Conservation (phyloP, 2,113 vertebrate species). For the Clarias magur region DNA sequence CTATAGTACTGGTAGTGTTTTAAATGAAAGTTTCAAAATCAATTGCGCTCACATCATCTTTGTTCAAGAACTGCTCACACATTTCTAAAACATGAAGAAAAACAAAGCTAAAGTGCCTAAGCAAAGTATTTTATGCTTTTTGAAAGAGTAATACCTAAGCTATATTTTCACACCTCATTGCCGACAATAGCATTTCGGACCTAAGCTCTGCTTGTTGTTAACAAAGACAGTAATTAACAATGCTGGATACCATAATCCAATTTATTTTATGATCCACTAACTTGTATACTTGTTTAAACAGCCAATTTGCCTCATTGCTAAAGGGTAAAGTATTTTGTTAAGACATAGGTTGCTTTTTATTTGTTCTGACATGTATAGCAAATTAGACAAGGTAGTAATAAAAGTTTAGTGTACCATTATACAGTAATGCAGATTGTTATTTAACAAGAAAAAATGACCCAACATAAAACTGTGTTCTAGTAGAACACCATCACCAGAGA, state of each 20-base stretch:
- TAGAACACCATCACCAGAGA: neutral
- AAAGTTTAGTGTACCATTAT: constrained; percentile 13
- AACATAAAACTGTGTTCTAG: constrained; percentile 14
- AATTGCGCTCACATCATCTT: neutral
- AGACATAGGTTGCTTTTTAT: constrained; percentile 56
- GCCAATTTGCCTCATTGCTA: constrained; percentile 74
- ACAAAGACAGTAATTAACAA: constrained; percentile 71
- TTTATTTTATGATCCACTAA: constrained; percentile 77
- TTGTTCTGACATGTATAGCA: constrained; percentile 46
- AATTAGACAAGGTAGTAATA: constrained; percentile 43
- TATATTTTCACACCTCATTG: constrained; percentile 68
- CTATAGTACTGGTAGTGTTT: too few relatives aligned
- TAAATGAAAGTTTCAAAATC: too few relatives aligned
- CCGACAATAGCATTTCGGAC: constrained; percentile 66
- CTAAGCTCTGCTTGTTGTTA: constrained; percentile 73
- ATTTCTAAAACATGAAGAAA: constrained; percentile 37
- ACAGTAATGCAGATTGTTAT: constrained; percentile 6
- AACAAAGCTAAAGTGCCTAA: neutral
- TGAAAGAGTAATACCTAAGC: constrained; percentile 24
- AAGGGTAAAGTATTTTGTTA: constrained; percentile 71
- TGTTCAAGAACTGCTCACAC: constrained; percentile 37
- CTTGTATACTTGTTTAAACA: constrained; percentile 71
- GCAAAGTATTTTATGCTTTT: constrained; percentile 19
- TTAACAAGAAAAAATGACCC: constrained; percentile 7
- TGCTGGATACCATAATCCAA: constrained; percentile 74